phyloP scores from a whole-genome alignment of 2,113 vertebrate genomes.

The Elaphurus davidianus region DNA sequence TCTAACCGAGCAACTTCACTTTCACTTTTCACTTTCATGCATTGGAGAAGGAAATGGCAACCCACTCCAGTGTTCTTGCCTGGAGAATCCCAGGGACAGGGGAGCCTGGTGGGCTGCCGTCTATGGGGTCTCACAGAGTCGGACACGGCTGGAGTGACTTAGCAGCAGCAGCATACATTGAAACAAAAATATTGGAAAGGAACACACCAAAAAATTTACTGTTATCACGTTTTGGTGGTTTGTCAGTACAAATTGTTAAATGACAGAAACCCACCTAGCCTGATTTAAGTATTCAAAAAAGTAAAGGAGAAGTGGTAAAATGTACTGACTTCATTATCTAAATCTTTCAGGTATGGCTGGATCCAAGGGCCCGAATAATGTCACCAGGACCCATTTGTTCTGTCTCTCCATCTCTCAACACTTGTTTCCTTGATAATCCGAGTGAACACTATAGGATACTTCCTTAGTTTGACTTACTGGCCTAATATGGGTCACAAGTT shows the following conservation, averaged over 20 bases:
- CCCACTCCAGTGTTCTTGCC: background rate
- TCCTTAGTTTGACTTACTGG: background rate
- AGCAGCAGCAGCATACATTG: too few relatives aligned
- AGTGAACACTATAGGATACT: background rate
- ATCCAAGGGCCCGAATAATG: background rate
- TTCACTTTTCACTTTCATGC: too few relatives aligned
- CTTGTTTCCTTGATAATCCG: background rate
- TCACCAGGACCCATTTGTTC: background rate
- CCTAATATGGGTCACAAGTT: background rate
- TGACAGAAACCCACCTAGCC: background rate
- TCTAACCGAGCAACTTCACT: too few relatives aligned
- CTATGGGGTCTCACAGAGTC: too few relatives aligned
- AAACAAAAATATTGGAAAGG: background rate
- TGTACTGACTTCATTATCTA: background rate
- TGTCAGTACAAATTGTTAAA: background rate
- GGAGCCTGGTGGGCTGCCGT: too few relatives aligned
- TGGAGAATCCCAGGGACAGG: background rate
- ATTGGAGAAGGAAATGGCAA: background rate
- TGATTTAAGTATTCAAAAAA: background rate
- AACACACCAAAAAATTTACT: background rate
- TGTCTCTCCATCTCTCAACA: background rate
- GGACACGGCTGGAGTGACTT: too few relatives aligned
- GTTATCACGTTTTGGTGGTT: background rate
- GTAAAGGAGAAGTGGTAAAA: background rate
- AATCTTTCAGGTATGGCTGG: background rate